Base-by-base conservation (phyloP, 2,797 vertebrate species). In the Dicrostonyx torquatus region DNA sequence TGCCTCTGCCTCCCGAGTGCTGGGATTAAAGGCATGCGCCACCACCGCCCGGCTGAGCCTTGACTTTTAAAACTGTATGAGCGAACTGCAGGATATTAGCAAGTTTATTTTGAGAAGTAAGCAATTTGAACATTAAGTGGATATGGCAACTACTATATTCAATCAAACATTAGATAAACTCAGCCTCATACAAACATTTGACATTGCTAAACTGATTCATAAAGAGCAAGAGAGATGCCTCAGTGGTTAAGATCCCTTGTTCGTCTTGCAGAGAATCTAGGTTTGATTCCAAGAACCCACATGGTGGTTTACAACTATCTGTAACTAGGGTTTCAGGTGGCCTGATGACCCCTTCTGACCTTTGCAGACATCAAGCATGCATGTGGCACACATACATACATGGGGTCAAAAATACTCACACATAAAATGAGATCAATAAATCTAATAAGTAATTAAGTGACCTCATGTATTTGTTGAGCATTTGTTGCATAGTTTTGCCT, bases 41-140 rank as follows among this genome's bases (percentile, higher is more conserved):
- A n/a, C n/a, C n/a, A n/a, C n/a, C n/a, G n/a, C n/a, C n/a, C n/a
- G n/a, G n/a, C n/a, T n/a, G 85, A 91, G 8, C 40, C 40, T 91
- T 96, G 64, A 84, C 45, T 96, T 94, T 80, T 37, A 0, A 29
- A 93, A 97, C 77, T 76, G 34, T 80, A 70, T 37, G 73, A 77
- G 86, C 4, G 79, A 73, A n/a, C 1, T 50, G 1, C 53, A 89
- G 17, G 10, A 11, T 94, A 86, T 95, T 75, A 91, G 60, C 60
- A 85, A 53, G 78, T 96, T 91, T 93, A n/a, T 94, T 43, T 95
- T 91, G 31, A 43, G 31, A 94, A 78, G 64, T 93, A 22, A 94
- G 91, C 76, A 73, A 53, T 92, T 86, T 80, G 4, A 82, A 90
- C 26, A 84, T 48, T 86, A 90, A 88, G 80, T 88, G 40, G 31